Percentiles rank a stretch among this genome's conserved stretches.
Evolutionary conservation across 2,797 vertebrate species (phyloP).

Genomic region (Pempheris klunzingeri): DNA sequence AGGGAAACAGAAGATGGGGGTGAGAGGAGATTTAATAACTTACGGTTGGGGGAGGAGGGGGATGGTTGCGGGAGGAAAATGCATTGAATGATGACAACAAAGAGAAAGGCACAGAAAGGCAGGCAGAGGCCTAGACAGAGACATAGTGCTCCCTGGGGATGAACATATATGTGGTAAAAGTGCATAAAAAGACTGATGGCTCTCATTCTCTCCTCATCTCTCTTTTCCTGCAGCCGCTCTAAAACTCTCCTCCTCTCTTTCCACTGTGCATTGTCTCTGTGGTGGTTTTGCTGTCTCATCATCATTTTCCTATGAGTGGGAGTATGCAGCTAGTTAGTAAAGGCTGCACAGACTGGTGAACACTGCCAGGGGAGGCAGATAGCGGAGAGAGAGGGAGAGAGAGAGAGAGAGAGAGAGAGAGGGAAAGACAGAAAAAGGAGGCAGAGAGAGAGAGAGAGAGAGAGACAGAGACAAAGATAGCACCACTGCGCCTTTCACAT

Average conservation of each 20-base stretch:
- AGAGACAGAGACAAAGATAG: constrained; percentile 73
- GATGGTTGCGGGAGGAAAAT: constrained; percentile 31
- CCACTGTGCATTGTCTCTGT: constrained; percentile 65
- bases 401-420: constrained; percentile 6
- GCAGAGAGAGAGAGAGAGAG: constrained; percentile 21
- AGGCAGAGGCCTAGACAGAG: constrained; percentile 63
- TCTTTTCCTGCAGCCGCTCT: constrained; percentile 46
- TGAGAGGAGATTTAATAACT: constrained; percentile 72
- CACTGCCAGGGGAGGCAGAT: constrained; percentile 58
- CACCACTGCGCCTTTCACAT: constrained; percentile 73
- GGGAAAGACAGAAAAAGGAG: neutral
- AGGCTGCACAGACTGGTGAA: constrained; percentile 65
- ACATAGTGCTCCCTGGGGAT: constrained; percentile 66
- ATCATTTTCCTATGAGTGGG: constrained; percentile 79
- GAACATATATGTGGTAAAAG: constrained; percentile 75
- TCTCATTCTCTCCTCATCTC: constrained; percentile 64
- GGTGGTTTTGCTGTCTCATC: constrained; percentile 83
- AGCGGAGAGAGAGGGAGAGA: constrained; percentile 17
- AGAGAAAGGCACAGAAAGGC: constrained; percentile 33
- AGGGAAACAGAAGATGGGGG: constrained; percentile 35
- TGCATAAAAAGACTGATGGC: constrained; percentile 76
- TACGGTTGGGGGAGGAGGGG: constrained; percentile 15
- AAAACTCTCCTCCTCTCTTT: constrained; percentile 45
- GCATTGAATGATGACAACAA: constrained; percentile 71
- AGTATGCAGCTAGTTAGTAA: constrained; percentile 77